Evolutionary conservation across 2,797 vertebrate genomes (phyloP), one percentile per base, ranked within the genome.

Genomic region (Triplophysa bombifrons): DNA sequence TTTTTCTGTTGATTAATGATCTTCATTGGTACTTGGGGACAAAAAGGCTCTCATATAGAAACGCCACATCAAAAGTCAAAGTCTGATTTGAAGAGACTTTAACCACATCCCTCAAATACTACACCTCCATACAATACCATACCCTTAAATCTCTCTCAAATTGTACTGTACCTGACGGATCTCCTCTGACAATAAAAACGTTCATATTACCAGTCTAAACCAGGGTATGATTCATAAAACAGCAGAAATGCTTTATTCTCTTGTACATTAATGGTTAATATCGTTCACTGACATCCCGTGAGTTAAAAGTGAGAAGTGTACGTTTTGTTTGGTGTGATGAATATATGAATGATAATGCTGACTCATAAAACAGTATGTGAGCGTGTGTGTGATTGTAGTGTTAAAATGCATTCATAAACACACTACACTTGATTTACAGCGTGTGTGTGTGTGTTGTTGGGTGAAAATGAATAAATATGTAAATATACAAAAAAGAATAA

Each of bases 291-390:
- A 55, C 30, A 55, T 67, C 16, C 9, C 7, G 20, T 8, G 13
- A 25, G 41, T 46, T 30, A 46, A 55, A 51, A 69, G 34, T 41
- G 7, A 72, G 7, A 3, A 61, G 48, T 61, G 68, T 67, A 30
- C 70, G 82, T 64, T 77, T 74, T 67, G 53, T n/a, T 38, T 72
- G 27, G 17, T 55, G 48, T 55, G 46, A 72, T 65, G 60, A 73
- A 68, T 66, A 58, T 73, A 72, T 82, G 75, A 74, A 78, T 53
- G 61, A 72, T 68, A 58, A 73, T 58, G 58, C 64, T 82, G 75
- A 82, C 75, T 82, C 75, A 82, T 74, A 44, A 74, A 78, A 79
- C 58, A 74, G 72, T 55, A 38, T 64, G 64, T 56, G 22, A 56
- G 53, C 44, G 22, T 55, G 68, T 82, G 53, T 77, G 50, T 55